phyloP scores from a whole-genome alignment of 2,113 vertebrate species.

The Falco punctatus region DNA sequence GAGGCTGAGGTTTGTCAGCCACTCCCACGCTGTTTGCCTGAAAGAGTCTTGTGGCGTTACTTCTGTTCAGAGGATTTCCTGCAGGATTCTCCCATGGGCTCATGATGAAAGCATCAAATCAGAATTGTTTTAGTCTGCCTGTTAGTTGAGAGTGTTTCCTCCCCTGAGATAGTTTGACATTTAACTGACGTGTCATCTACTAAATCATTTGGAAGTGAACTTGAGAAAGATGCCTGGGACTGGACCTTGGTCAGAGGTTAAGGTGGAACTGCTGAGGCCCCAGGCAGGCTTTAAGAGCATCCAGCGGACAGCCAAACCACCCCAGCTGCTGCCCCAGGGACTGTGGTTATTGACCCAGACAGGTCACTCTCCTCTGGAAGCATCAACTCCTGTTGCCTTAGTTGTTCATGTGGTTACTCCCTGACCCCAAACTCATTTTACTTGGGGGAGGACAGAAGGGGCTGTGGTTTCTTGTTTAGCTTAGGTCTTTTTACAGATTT shows the following conservation, averaged over 20 bases:
- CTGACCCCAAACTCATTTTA: not conserved
- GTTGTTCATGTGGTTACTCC: not conserved
- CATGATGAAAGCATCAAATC: not conserved
- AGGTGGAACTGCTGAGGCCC: not conserved
- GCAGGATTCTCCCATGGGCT: not conserved
- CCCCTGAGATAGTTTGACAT: not conserved
- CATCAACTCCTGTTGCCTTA: not conserved
- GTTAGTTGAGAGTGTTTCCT: not conserved
- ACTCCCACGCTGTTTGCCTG: not conserved
- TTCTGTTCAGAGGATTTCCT: slow-evolving; percentile 5
- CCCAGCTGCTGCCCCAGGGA: not conserved
- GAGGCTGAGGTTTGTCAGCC: not conserved
- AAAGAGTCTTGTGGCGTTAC: not conserved
- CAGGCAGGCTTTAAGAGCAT: not conserved
- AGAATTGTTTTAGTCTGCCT: not conserved
- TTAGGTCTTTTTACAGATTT: not conserved
- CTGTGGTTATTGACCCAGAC: accelerated
- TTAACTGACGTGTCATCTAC: not conserved
- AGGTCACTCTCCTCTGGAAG: not conserved
- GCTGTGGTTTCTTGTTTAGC: not conserved
- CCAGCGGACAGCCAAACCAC: not conserved
- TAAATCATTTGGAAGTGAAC: not conserved
- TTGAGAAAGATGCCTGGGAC: not conserved
- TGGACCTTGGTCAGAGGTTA: not conserved
- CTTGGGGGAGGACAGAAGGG: not conserved